Percentiles rank a stretch among this genome's conserved stretches.
phyloP scores from a whole-genome alignment of 2,888 invertebrate genomes.

The Anthophora plumipes region DNA sequence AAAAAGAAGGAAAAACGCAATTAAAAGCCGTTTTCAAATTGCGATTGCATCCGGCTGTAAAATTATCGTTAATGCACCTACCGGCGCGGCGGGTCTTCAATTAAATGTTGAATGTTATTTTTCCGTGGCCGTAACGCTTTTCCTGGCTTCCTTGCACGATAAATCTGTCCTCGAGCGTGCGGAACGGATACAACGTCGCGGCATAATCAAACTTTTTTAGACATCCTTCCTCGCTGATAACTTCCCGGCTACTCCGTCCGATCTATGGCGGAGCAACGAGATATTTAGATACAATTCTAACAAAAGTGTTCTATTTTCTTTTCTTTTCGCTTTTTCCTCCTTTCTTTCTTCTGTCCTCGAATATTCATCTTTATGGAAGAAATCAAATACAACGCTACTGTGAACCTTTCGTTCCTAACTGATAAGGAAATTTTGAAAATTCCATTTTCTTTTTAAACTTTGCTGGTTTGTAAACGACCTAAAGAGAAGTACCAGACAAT shows the following conservation, averaged over 20 bases:
- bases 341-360: too few relatives aligned
- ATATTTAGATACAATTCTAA: background rate
- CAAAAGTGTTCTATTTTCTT: background rate
- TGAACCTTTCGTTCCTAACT: too few relatives aligned
- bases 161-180: constrained; percentile 1
- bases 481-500: too few relatives aligned
- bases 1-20: constrained; percentile 13
- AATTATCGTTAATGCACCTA: constrained; percentile 28
- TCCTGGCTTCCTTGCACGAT: constrained; percentile 13
- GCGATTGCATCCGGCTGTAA: constrained; percentile 1
- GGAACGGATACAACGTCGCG: constrained; percentile 25
- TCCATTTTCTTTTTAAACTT: too few relatives aligned
- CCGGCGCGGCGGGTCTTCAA: background rate
- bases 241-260: background rate
- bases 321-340: too few relatives aligned
- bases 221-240: constrained; percentile 45
- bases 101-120: constrained; percentile 29
- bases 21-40: constrained; percentile 35
- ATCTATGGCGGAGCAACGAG: background rate
- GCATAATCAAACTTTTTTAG: constrained; percentile 28
- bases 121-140: background rate
- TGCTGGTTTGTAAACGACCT: too few relatives aligned
- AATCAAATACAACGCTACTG: too few relatives aligned
- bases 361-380: too few relatives aligned
- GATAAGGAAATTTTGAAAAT: too few relatives aligned